Conservation (phyloP, 2,113 vertebrate species). For the Emydocephalus ijimae region DNA sequence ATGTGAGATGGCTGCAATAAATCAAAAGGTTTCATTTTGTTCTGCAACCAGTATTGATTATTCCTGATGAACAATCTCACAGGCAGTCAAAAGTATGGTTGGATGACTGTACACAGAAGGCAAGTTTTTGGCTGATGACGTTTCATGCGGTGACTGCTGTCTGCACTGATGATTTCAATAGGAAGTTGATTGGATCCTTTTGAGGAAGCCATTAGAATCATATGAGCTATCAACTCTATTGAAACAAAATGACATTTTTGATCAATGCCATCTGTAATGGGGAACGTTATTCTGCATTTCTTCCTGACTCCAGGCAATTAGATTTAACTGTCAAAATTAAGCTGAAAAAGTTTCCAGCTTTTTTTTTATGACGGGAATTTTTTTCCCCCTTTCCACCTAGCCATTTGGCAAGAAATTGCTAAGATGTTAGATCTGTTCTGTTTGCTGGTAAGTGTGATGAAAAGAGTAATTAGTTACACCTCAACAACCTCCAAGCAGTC, state of each 20-base stretch:
- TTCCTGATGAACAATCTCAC: neutral
- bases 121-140: neutral
- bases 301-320: neutral
- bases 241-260: constrained; percentile 25
- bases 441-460: neutral
- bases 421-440: constrained; percentile 24
- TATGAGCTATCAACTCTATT: neutral
- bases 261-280: constrained; percentile 15
- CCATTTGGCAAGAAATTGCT: constrained; percentile 27
- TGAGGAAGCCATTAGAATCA: constrained; percentile 36
- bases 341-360: neutral
- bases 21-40: neutral
- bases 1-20: neutral
- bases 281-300: constrained; percentile 13
- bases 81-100: neutral
- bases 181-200: neutral
- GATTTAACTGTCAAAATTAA: neutral
- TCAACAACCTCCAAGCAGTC: neutral
- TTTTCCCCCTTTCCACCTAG: constrained; percentile 1
- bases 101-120: neutral
- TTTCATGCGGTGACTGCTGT: neutral
- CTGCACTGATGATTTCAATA: neutral
- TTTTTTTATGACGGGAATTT: constrained; percentile 11
- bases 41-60: neutral
- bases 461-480: constrained; percentile 48